phyloP scores from a whole-genome alignment of 2,797 vertebrate genomes.

The Acridotheres tristis region DNA sequence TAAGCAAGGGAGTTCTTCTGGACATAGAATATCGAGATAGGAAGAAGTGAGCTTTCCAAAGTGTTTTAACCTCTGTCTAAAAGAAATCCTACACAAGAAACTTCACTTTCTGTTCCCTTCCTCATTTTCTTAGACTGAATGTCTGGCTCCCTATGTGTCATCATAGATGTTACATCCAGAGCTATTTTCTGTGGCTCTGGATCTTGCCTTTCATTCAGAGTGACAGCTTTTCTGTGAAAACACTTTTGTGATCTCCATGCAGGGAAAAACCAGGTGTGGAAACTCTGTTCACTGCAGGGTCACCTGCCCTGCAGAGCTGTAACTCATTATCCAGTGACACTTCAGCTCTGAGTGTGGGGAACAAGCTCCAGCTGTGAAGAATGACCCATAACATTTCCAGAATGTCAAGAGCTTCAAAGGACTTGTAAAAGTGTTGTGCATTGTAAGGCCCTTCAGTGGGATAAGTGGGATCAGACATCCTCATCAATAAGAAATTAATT shows the following conservation, averaged over 20 bases:
- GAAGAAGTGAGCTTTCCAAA: neutral
- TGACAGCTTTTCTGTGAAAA: neutral
- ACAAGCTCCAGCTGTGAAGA: neutral
- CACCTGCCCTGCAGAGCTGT: neutral
- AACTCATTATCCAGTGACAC: neutral
- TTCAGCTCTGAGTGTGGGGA: neutral
- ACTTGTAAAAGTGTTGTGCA: neutral
- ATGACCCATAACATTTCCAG: neutral
- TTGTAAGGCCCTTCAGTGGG: constrained; percentile 3
- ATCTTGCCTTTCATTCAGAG: neutral
- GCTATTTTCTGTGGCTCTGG: neutral
- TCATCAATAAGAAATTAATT: constrained; percentile 59
- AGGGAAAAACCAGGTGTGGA: neutral
- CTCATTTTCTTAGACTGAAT: neutral
- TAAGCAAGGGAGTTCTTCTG: neutral
- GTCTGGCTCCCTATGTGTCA: neutral
- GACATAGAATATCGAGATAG: neutral
- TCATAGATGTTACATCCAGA: neutral
- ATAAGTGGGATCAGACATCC: constrained; percentile 30
- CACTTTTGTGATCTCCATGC: neutral
- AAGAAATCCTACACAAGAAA: neutral
- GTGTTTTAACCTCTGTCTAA: neutral
- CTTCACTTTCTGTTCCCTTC: neutral
- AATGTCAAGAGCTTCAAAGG: neutral
- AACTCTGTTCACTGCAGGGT: neutral